Conservation (phyloP, 2,888 invertebrate species). For the Trachelus iudaicus region DNA sequence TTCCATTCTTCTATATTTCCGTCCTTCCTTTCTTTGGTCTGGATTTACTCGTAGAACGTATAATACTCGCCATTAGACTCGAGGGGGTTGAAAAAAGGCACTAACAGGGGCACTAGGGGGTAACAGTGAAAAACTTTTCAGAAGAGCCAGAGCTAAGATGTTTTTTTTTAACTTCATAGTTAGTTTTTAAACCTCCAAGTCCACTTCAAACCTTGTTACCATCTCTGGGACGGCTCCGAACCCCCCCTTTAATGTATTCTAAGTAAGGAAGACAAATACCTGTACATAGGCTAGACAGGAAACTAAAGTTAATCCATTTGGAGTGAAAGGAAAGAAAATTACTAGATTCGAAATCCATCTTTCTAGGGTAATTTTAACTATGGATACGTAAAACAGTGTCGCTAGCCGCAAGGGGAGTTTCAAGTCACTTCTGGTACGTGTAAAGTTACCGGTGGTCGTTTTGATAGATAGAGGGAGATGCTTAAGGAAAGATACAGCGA, state of each 20-base stretch:
- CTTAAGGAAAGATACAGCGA: neutral
- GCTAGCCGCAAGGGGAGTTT: neutral
- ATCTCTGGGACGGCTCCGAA: neutral
- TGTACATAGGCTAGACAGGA: neutral
- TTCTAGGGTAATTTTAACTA: neutral
- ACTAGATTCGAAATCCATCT: neutral
- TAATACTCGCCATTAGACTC: neutral
- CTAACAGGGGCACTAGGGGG: no score
- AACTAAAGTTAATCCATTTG: neutral
- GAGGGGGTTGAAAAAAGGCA: neutral
- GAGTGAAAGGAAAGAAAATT: neutral
- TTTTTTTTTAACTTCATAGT: neutral
- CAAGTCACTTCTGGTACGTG: neutral
- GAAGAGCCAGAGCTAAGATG: neutral
- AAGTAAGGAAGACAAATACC: neutral
- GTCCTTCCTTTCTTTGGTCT: neutral
- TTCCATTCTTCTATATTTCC: no score
- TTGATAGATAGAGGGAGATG: neutral
- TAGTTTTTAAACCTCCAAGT: neutral
- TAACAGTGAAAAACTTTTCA: neutral
- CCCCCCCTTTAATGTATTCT: neutral
- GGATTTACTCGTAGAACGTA: neutral
- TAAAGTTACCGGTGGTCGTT: neutral
- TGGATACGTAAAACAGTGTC: neutral
- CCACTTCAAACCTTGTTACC: neutral